Evolutionary conservation across 2,888 invertebrate species (phyloP).

Genomic region (Agapetus fuscipes): DNA sequence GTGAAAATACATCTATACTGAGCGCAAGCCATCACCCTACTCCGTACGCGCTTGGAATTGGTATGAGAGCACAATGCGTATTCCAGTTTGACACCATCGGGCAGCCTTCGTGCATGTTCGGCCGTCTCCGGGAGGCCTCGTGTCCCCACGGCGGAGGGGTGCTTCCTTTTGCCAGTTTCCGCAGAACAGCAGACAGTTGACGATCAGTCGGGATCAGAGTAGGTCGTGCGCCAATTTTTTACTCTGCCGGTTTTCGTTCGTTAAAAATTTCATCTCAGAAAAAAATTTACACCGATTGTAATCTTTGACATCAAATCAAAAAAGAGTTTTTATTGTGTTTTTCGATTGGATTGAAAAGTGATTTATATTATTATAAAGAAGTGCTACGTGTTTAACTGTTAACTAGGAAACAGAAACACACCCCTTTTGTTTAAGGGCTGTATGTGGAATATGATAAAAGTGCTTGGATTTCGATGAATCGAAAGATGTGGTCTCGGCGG

Average conservation of each 20-base stretch:
- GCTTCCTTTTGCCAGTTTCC: constrained; percentile 35
- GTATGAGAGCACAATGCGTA: too few relatives aligned
- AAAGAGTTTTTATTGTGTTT: too few relatives aligned
- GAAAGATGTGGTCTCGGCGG: too few relatives aligned
- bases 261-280: constrained; percentile 3
- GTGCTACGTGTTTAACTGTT: too few relatives aligned
- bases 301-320: too few relatives aligned
- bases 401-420: constrained; percentile 13
- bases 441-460: background rate
- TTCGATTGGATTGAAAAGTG: too few relatives aligned
- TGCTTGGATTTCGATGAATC: background rate
- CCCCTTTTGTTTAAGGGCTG: constrained; percentile 9
- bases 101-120: constrained; percentile 43
- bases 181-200: constrained; percentile 16
- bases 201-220: constrained; percentile 15
- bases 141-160: constrained; percentile 32
- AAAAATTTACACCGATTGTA: constrained; percentile 2
- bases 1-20: too few relatives aligned
- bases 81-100: too few relatives aligned
- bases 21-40: too few relatives aligned
- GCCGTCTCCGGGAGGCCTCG: constrained; percentile 40
- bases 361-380: too few relatives aligned
- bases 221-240: constrained; percentile 11
- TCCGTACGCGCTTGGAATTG: too few relatives aligned
- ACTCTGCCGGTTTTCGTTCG: constrained; percentile 13